These are phyloP conservation scores for Leptinotarsa lineolata DNA, from an alignment of 1,140 invertebrate species.

Conservation along the genomic window DNA sequence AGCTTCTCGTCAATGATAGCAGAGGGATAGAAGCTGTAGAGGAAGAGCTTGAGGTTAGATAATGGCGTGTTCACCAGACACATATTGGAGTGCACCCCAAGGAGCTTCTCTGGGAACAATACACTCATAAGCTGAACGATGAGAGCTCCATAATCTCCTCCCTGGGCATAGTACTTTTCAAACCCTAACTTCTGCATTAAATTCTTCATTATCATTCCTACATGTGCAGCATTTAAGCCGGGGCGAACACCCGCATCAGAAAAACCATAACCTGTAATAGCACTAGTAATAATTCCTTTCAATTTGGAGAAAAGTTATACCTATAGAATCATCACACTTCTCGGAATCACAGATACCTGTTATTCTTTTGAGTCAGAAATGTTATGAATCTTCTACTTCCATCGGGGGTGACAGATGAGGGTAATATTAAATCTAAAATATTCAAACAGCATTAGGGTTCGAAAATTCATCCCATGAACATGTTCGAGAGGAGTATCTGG, in stretches of 20 bases:
- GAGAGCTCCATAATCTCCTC: conserved; percentile 80
- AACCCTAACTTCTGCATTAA: conserved; percentile 81
- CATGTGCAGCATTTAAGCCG: conserved; percentile 66
- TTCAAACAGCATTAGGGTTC: no score
- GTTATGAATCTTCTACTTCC: no score
- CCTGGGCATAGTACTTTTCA: conserved; percentile 79
- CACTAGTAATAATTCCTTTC: no score
- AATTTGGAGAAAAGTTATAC: no score
- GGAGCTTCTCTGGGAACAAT: conserved; percentile 72
- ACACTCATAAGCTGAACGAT: conserved; percentile 66
- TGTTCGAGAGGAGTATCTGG: no score
- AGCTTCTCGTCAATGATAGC: conserved; percentile 63
- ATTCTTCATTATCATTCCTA: conserved; percentile 76
- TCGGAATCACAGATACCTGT: no score
- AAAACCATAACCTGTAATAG: conserved; percentile 67
- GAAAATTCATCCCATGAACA: no score
- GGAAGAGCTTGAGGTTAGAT: conserved; percentile 58
- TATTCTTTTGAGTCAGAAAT: no score
- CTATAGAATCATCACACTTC: no score
- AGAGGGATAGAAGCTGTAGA: conserved; percentile 62
- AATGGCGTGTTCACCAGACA: conserved; percentile 55
- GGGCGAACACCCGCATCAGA: conserved; percentile 71
- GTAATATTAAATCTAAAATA: no score
- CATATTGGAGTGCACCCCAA: conserved; percentile 72
- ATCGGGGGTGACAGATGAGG: no score